Evolutionary conservation across 1,140 invertebrate genomes (phyloP), one percentile per base, ranked within the genome.

Genomic region (Drosophila grimshawi): DNA sequence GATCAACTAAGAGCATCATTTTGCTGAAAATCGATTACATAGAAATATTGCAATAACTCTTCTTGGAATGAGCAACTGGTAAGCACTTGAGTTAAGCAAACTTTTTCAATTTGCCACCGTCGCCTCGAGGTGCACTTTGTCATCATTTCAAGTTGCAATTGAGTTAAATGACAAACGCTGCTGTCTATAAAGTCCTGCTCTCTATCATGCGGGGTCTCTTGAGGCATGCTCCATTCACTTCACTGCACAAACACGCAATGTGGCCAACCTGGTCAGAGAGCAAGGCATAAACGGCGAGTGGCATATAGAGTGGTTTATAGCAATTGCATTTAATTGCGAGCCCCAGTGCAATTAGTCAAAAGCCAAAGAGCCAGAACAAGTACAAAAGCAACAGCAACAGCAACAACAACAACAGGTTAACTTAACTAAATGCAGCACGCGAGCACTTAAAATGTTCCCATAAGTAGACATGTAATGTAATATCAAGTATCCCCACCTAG

Each of bases 271-370:
- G 52, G 10, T 11, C n/a, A 32, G 8, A 11, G 19, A 3, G 11
- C 8, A 4, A 5, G 19, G 33, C 7, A 33, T 19, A 8, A 10
- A 32, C 27, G 32, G 37, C 4, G 10, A 32, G 6, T 7, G 8
- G 7, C 19, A 19, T 19, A 19, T 19, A 1, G 6, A 4, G 30
- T 19, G 32, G 35, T 8, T 29, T 10, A 29, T 52, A 48, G 56
- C 82, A 80, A 83, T 85, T 83, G 80, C 80, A 85, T 83, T 82
- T 83, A 83, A 82, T 78, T 83, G 77, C 72, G 33, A 57, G n/a
- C 70, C 62, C 62, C 78, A 74, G 71, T 78, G 82, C 63, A 86
- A 86, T 86, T 86, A 86, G 81, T 81, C 75, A 86, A 82, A 76
- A 76, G 81, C 59, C 62, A 70, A 62, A 43, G 51, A 67, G 32